Evolutionary conservation across 2,113 vertebrate species (phyloP).

Genomic region (Rana temporaria): DNA sequence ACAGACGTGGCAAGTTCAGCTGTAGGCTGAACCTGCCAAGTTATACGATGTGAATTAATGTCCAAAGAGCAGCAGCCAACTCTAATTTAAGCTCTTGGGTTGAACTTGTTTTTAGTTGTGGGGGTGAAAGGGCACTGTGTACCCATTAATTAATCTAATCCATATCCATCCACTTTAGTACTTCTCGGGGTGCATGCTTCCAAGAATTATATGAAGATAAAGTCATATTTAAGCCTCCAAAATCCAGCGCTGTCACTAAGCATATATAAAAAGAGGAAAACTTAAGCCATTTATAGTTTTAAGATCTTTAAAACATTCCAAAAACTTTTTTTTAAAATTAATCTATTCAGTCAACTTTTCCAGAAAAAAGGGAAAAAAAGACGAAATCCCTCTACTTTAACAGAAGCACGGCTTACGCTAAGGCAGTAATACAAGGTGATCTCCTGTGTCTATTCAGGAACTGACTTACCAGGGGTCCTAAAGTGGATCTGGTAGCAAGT

Average conservation of each 20-base stretch:
- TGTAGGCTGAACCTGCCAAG: slow-evolving; percentile 78
- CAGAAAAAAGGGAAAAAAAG: background rate
- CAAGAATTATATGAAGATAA: slow-evolving; percentile 70
- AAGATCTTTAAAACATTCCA: slow-evolving; percentile 56
- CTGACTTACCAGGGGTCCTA: slow-evolving; percentile 39
- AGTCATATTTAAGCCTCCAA: slow-evolving; percentile 62
- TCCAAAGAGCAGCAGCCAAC: slow-evolving; percentile 71
- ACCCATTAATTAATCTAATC: slow-evolving; percentile 77
- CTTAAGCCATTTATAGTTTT: slow-evolving; percentile 60
- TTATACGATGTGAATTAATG: slow-evolving; percentile 81
- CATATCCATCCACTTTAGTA: slow-evolving; percentile 76
- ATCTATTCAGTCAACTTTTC: background rate
- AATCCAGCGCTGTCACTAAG: slow-evolving; percentile 57
- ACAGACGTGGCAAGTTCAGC: slow-evolving; percentile 76
- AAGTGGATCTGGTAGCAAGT: slow-evolving; percentile 33
- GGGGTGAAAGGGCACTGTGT: slow-evolving; percentile 75
- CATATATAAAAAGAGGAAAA: slow-evolving; percentile 57
- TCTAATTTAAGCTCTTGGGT: slow-evolving; percentile 78
- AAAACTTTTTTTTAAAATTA: background rate
- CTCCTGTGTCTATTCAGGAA: slow-evolving; percentile 22
- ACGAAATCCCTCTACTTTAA: background rate
- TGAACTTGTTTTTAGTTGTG: slow-evolving; percentile 76
- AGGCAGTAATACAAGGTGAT: slow-evolving; percentile 4
- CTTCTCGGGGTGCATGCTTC: slow-evolving; percentile 68
- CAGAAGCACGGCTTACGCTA: slow-evolving; percentile 22